A percentile compares a stretch with the other conserved stretches of the same genome.
phyloP scores from a whole-genome alignment of 2,888 invertebrate species.

The Neocrepidodera transversa region DNA sequence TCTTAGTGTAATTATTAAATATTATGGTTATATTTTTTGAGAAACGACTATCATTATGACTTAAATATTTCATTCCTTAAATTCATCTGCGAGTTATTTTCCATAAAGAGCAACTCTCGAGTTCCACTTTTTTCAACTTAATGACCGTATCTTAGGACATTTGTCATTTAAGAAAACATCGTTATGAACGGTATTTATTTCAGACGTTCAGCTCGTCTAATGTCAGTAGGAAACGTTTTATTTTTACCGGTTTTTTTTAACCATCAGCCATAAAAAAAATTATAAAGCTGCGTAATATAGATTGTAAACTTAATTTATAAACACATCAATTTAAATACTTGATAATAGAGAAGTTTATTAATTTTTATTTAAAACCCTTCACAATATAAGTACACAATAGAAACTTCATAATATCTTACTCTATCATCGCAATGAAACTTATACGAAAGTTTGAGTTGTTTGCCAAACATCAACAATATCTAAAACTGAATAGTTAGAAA shows the following conservation, averaged over 20 bases:
- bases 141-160: conserved; percentile 18
- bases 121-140: background rate
- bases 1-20: too few species aligned
- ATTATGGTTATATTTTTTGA: too few species aligned
- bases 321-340: too few species aligned
- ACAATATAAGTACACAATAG: background rate
- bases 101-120: background rate
- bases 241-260: conserved; percentile 23
- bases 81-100: background rate
- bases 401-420: background rate
- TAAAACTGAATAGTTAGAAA: conserved; percentile 1
- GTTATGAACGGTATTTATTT: conserved; percentile 36
- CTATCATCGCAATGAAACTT: background rate
- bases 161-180: conserved; percentile 39
- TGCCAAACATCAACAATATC: conserved; percentile 10
- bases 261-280: conserved; percentile 17
- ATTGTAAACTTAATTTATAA: too few species aligned
- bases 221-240: conserved; percentile 13
- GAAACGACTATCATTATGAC: too few species aligned
- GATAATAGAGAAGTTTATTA: too few species aligned
- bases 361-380: too few species aligned
- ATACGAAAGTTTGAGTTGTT: background rate
- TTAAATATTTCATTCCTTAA: background rate
- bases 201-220: conserved; percentile 12
- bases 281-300: conserved; percentile 2